Evolutionary conservation across 2,797 vertebrate genomes (phyloP).

Genomic region (Betta splendens): DNA sequence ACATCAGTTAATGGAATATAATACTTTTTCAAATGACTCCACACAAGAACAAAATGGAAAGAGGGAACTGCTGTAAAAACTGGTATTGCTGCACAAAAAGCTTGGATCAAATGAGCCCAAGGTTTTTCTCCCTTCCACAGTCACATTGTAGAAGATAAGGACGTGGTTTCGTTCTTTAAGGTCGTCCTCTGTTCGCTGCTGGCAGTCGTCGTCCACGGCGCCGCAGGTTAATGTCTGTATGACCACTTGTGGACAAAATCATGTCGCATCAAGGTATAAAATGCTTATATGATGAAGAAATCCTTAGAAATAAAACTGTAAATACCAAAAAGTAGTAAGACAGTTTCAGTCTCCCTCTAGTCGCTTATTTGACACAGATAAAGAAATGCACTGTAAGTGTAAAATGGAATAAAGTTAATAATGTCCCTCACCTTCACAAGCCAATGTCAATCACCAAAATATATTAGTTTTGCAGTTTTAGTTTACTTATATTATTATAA

Average conservation of each 20-base stretch:
- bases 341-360: constrained; percentile 38
- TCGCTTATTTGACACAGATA: constrained; percentile 63
- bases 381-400: constrained; percentile 76
- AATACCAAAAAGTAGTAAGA: constrained; percentile 66
- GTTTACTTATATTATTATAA: too few relatives aligned
- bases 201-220: too few relatives aligned
- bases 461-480: constrained; percentile 50
- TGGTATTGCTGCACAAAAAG: constrained; percentile 29
- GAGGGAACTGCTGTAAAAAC: constrained; percentile 30
- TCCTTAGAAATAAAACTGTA: constrained; percentile 47
- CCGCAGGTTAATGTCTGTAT: constrained; percentile 9
- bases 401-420: constrained; percentile 60
- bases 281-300: constrained; percentile 32
- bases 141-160: constrained; percentile 33
- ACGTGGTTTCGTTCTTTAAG: constrained; percentile 15
- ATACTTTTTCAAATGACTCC: constrained; percentile 36
- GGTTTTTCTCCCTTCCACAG: constrained; percentile 28
- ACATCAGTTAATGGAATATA: constrained; percentile 34
- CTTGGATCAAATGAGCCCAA: constrained; percentile 9
- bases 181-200: neutral
- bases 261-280: constrained; percentile 49
- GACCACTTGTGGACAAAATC: constrained; percentile 40
- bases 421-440: constrained; percentile 42
- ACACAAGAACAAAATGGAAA: constrained; percentile 39
- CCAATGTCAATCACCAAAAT: constrained; percentile 32